Evolutionary conservation across 2,113 vertebrate species (phyloP), one percentile per base, ranked within the genome.

Genomic region (Leptodactylus fuscus): DNA sequence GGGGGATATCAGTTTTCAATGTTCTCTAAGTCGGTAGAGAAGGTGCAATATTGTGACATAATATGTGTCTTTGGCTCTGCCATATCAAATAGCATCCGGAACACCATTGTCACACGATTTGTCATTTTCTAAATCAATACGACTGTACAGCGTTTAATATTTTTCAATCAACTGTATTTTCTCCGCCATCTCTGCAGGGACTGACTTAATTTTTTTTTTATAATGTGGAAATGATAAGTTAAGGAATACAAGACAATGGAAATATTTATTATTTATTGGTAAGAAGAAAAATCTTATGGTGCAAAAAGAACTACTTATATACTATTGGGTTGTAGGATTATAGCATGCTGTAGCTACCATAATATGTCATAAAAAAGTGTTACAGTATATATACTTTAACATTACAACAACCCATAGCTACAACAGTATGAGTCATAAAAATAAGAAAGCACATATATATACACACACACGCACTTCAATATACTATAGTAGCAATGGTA

Each of bases 1-100:
- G 83, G 36, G n/a, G 67, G 67, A 71, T 81, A 85, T 80, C 48
- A 32, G 12, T 67, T 85, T 71, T 71, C 75, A 80, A 73, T 55
- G 24, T 81, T 58, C 77, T 53, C 27, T 65, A 22, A 29, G 81
- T 55, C 53, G 58, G 36, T 62, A 46, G 38, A 46, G 65, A 69
- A 86, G 51, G 84, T 81, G 58, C 65, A 86, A 86, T 86, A 81
- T 86, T 81, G 49, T 80, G 84, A 81, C 67, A 86, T 81, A 81
- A 60, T 55, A 81, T 80, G 49, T 73, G 49, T 81, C 36, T 81
- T 81, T 53, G 48, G 65, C 71, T 16, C 10, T 34, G 67, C 32
- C 22, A 13, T 86, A 86, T 86, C 76, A 80, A 44, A 67, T 85
- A 79, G 77, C 83, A 75, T 44, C 55, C 46, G 12, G 29, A 44